phyloP scores from a whole-genome alignment of 2,113 vertebrate species.

The Chloebia gouldiae region DNA sequence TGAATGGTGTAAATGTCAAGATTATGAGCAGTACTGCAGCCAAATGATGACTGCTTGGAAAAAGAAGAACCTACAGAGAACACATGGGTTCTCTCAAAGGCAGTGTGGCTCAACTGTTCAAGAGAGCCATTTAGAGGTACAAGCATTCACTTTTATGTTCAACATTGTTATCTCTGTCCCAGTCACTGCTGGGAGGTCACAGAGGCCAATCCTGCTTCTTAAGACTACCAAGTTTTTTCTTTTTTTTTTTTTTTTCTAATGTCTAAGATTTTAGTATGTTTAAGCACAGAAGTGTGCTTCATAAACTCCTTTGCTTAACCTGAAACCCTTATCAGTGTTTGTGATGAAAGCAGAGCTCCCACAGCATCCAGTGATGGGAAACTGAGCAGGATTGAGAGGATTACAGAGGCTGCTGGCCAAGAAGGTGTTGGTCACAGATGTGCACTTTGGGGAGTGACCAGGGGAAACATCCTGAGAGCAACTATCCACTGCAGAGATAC shows the following conservation, averaged over 20 bases:
- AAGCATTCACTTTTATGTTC: not conserved
- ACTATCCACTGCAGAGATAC: not conserved
- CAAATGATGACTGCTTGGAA: not conserved
- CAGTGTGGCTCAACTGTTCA: not conserved
- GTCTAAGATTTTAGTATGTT: not conserved
- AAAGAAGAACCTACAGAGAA: not conserved
- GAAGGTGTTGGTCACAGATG: not conserved
- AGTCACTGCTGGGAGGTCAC: not conserved
- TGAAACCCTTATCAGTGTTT: not conserved
- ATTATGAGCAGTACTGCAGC: not conserved
- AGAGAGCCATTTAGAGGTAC: not conserved
- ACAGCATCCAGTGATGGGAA: not conserved
- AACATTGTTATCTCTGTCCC: not conserved
- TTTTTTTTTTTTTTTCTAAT: not conserved
- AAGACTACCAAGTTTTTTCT: fast-evolving
- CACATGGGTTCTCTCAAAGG: not conserved
- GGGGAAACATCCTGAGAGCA: not conserved
- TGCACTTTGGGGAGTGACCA: not conserved
- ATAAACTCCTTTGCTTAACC: not conserved
- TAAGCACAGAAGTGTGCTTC: not conserved
- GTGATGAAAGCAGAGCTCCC: not conserved
- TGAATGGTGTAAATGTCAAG: not conserved
- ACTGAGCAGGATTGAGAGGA: not conserved
- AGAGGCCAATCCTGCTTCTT: not conserved
- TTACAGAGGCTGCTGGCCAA: not conserved